These are phyloP conservation scores for Cataglyphis rosenhaueri DNA, from an alignment of 2,888 invertebrate genomes.

Conservation along the genomic window DNA sequence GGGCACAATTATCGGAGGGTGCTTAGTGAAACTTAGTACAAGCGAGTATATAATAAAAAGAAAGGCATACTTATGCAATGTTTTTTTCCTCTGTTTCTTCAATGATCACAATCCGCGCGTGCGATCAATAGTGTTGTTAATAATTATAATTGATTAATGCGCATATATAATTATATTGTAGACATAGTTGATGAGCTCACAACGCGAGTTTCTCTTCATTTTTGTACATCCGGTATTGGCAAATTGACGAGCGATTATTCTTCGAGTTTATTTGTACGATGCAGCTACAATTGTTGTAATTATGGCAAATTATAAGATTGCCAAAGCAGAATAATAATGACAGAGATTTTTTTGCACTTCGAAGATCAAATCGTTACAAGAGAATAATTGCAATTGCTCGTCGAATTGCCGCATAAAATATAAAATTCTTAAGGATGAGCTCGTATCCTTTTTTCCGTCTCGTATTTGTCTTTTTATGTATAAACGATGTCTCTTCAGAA, in stretches of 20 bases:
- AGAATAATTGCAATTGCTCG: slow-evolving; percentile 12
- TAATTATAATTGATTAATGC: slow-evolving; percentile 56
- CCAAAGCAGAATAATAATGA: neutral
- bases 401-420: slow-evolving; percentile 33
- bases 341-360: neutral
- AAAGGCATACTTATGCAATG: neutral
- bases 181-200: slow-evolving; percentile 46
- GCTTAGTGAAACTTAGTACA: slow-evolving; percentile 26
- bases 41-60: slow-evolving; percentile 2
- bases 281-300: neutral
- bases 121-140: slow-evolving; percentile 39
- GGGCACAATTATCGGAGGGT: slow-evolving; percentile 8
- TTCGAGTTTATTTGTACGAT: slow-evolving; percentile 27
- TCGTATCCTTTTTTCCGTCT: slow-evolving; percentile 37
- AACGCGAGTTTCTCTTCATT: slow-evolving; percentile 35
- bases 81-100: slow-evolving; percentile 56
- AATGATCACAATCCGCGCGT: neutral
- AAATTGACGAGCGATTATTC: slow-evolving; percentile 52
- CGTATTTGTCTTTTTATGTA: slow-evolving; percentile 11
- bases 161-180: slow-evolving; percentile 46
- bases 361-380: neutral
- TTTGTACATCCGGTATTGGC: slow-evolving; percentile 50
- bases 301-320: neutral
- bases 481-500: slow-evolving; percentile 4
- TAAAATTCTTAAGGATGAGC: slow-evolving; percentile 23